Percentiles rank a stretch among this genome's conserved stretches.
Evolutionary conservation across 2,888 invertebrate genomes (phyloP).

Genomic region (Chloroclysta siterata): DNA sequence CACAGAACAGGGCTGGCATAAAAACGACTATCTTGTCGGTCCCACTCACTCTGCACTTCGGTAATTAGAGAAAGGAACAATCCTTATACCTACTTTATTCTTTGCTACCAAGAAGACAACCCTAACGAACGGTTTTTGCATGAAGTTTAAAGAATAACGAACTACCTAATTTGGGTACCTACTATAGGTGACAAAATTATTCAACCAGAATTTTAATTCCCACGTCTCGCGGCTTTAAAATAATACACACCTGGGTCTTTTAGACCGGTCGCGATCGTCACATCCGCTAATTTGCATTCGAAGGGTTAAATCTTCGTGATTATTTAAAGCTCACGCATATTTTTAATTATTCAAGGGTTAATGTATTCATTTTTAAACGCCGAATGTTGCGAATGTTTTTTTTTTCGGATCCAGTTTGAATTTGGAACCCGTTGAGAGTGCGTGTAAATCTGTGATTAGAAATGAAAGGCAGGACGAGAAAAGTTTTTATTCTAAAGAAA

Average conservation of each 20-base stretch:
- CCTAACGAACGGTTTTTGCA: not conserved
- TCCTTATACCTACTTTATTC: too few species aligned
- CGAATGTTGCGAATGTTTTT: conserved; percentile 62
- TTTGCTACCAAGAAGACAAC: not conserved
- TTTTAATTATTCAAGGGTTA: conserved; percentile 85
- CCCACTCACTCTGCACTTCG: too few species aligned
- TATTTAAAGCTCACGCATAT: conserved; percentile 81
- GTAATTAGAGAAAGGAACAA: too few species aligned
- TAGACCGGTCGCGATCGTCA: conserved; percentile 72
- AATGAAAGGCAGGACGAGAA: conserved; percentile 6
- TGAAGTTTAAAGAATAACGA: not conserved
- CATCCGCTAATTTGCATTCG: conserved; percentile 78
- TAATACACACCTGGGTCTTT: conserved; percentile 72
- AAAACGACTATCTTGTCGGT: too few species aligned
- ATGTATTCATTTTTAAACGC: conserved; percentile 68
- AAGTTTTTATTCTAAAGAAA: conserved; percentile 8
- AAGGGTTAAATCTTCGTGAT: conserved; percentile 82
- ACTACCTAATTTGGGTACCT: not conserved
- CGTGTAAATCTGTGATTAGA: conserved; percentile 40
- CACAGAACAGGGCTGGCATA: not conserved
- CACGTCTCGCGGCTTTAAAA: conserved; percentile 59
- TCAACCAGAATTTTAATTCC: conserved; percentile 43
- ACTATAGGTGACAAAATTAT: conserved; percentile 28
- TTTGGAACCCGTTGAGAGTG: conserved; percentile 67
- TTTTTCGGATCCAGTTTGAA: conserved; percentile 68